A percentile compares a stretch with the other conserved stretches of the same genome.
Conservation (phyloP, 2,888 invertebrate species). For the Acleris literana region DNA sequence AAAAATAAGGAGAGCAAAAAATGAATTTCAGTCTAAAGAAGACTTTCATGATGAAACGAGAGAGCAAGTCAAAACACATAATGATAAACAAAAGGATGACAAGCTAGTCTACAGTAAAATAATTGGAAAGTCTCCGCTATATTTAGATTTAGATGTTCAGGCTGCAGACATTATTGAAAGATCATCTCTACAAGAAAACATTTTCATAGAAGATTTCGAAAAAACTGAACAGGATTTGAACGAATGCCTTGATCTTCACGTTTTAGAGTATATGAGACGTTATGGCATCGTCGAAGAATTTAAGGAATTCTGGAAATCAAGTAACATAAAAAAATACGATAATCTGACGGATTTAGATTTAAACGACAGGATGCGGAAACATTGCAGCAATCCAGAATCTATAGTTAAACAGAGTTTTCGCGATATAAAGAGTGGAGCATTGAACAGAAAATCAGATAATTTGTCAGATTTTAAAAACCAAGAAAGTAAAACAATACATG, state of each 20-base stretch:
- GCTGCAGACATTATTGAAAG: not conserved
- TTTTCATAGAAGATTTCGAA: constrained; percentile 38
- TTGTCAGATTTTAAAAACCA: not conserved
- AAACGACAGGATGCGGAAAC: constrained; percentile 44
- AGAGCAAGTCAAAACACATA: constrained; percentile 14
- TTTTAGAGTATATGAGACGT: constrained; percentile 45
- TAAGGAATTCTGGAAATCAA: constrained; percentile 38
- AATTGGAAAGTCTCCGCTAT: constrained; percentile 4
- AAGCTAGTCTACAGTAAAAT: not conserved
- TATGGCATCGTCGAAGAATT: constrained; percentile 34
- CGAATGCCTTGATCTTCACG: constrained; percentile 50
- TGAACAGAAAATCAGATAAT: constrained; percentile 8
- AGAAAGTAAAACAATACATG: not conserved
- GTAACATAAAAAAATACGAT: constrained; percentile 38
- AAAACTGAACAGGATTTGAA: constrained; percentile 38
- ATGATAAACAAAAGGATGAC: constrained; percentile 3
- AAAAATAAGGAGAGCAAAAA: constrained; percentile 4
- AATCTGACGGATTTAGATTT: constrained; percentile 41
- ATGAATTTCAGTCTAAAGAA: not conserved
- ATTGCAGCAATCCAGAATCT: constrained; percentile 42
- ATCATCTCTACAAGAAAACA: constrained; percentile 11
- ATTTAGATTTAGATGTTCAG: constrained; percentile 27
- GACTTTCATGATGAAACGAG: not conserved
- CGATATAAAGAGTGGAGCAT: constrained; percentile 42
- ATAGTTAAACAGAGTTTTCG: constrained; percentile 46